A percentile compares a stretch with the other conserved stretches of the same genome.
phyloP scores from a whole-genome alignment of 2,113 vertebrate species.

The Ia io region DNA sequence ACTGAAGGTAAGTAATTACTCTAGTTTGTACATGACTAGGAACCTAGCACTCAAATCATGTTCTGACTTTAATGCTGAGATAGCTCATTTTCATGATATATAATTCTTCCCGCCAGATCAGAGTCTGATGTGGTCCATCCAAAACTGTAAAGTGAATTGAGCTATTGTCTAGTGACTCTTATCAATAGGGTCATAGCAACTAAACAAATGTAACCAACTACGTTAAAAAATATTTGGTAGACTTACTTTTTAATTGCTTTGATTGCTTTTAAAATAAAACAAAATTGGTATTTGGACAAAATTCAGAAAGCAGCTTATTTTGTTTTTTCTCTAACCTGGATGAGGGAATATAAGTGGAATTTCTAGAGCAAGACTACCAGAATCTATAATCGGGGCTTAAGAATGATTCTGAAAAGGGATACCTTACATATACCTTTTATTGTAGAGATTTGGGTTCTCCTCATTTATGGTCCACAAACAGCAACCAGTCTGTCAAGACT shows the following conservation, averaged over 20 bases:
- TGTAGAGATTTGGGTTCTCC: background rate
- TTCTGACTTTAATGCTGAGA: background rate
- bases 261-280: background rate
- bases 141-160: background rate
- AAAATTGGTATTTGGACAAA: background rate
- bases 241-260: background rate
- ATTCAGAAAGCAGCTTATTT: background rate
- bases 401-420: background rate
- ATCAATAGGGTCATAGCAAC: background rate
- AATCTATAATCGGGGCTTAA: background rate
- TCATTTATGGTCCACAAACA: background rate
- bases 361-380: background rate
- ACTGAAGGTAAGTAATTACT: background rate
- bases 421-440: background rate
- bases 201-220: background rate
- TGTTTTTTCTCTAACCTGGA: background rate
- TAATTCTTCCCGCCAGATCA: background rate
- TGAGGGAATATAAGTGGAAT: background rate
- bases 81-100: background rate
- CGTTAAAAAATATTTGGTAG: background rate
- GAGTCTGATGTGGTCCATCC: background rate
- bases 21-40: fast-evolving
- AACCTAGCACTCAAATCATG: background rate
- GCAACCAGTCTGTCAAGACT: background rate
- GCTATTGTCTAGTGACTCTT: background rate